Conservation (phyloP, 2,888 invertebrate genomes). For the Epiblema foenella region DNA sequence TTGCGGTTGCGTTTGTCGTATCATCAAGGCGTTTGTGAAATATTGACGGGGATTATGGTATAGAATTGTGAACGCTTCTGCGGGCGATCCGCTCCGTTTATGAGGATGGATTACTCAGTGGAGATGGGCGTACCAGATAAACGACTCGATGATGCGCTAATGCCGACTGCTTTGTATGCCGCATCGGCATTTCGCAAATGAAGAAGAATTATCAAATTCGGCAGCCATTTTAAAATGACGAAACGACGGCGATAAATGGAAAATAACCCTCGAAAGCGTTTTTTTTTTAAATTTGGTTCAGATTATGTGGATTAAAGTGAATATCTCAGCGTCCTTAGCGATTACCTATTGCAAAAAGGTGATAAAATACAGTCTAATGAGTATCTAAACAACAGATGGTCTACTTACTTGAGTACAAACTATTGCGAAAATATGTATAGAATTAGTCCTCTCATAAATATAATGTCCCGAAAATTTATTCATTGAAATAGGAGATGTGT, state of each 20-base stretch:
- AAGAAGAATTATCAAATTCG: conserved; percentile 51
- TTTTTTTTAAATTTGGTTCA: not conserved
- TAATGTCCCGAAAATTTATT: too few species aligned
- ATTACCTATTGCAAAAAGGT: too few species aligned
- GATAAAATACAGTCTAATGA: too few species aligned
- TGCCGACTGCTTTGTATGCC: conserved; percentile 44
- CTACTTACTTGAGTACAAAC: too few species aligned
- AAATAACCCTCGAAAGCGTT: not conserved
- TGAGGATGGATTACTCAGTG: conserved; percentile 64
- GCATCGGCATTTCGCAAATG: conserved; percentile 47
- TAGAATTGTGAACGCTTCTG: conserved; percentile 56
- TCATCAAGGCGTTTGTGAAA: conserved; percentile 47
- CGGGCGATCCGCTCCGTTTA: conserved; percentile 53
- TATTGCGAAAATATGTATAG: too few species aligned
- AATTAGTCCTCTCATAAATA: too few species aligned
- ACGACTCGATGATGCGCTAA: conserved; percentile 47
- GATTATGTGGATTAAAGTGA: not conserved
- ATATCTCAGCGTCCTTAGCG: too few species aligned
- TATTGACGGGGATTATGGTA: conserved; percentile 57
- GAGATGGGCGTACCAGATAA: conserved; percentile 50
- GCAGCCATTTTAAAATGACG: conserved; percentile 4
- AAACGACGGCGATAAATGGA: not conserved
- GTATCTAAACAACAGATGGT: too few species aligned
- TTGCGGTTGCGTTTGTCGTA: conserved; percentile 39
- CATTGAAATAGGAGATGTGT: too few species aligned